Evolutionary conservation across 2,797 vertebrate species (phyloP), one percentile per base, ranked within the genome.

Genomic region (Enteromius viviparus): DNA sequence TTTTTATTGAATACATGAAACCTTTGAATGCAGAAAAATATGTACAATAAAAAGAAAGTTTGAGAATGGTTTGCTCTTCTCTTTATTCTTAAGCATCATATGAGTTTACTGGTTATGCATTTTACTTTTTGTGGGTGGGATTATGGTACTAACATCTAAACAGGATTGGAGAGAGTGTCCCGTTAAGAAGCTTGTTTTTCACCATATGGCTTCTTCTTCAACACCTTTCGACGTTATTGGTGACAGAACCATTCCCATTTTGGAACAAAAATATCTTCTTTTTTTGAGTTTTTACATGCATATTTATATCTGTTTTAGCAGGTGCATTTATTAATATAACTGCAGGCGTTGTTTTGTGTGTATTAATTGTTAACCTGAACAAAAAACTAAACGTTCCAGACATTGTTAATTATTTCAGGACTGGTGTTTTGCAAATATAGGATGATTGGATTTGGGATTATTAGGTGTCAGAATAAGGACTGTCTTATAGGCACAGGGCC

Each of bases 171-270:
- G 65, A 68, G 29, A 66, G 82, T 81, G 76, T 78, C 23, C 40
- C 8, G 32, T 60, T 91, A 92, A 93, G 89, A 84, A 86, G 91
- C 87, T 93, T 92, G 87, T 82, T 84, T 85, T 81, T 81, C 42
- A 62, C 40, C 87, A 84, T 88, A 87, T 81, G 85, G 60, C 26
- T 26, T 26, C 85, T 91, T 84, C 40, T 37, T 85, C 26, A 19
- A 77, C 80, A 82, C 79, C 62, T 6, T 15, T 42, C 65, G 26
- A 74, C 72, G 8, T 79, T 75, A 64, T 58, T n/a, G 37, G 17
- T 14, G 7, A 42, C 40, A 29, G 40, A 65, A 32, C 45, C 26
- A 21, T 62, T 53, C n/a, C 53, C 8, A 51, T 32, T 82, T 78
- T 6, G 12, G 3, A 4, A 15, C 55, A 49, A 80, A 89, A 89